Evolutionary conservation across 2,888 invertebrate genomes (phyloP), one percentile per base, ranked within the genome.

Genomic region (Lepidochrysops patricia): DNA sequence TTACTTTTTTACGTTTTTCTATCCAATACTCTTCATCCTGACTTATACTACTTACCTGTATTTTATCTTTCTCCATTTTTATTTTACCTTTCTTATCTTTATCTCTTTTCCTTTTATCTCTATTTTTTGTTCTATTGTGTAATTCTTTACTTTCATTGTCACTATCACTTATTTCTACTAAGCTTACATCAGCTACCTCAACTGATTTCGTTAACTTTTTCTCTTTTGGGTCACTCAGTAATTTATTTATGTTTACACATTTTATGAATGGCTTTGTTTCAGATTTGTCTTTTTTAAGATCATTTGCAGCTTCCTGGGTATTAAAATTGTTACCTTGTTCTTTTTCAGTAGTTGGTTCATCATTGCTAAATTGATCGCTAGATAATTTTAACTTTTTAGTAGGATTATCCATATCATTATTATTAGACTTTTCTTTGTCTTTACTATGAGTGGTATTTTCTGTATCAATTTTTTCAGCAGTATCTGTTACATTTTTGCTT

Each of bases 231-330:
- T 82, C 79, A 69, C 80, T 85, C 1, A 87, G 70, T 66, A 89
- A 70, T 68, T 84, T 85, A 54, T 63, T 77, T 26, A 88, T 71
- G 68, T 75, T 84, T 7, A 89, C 82, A 81, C 86, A 86, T 71
- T 87, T 86, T 57, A 89, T 79, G 2, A 80, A 29, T 5, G 82
- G 78, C 65, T 73, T 81, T 57, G 61, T 29, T 6, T 65, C 61
- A 49, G 49, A 34, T 19, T 26, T 56, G 34, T 26, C n/a, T 27
- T 62, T 34, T 7, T 27, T 48, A 9, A 26, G 6, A 34, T 23
- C 19, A 50, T 49, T 35, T 29, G 43, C 7, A 34, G 57, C 26
- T 49, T 57, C 48, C 9, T 15, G 15, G 19, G 12, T 32, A 23
- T 34, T 6, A 37, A 12, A 2, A 7, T n/a, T 49, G 23, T 19